Conservation (phyloP, 2,797 vertebrate genomes). For the Molossus molossus region DNA sequence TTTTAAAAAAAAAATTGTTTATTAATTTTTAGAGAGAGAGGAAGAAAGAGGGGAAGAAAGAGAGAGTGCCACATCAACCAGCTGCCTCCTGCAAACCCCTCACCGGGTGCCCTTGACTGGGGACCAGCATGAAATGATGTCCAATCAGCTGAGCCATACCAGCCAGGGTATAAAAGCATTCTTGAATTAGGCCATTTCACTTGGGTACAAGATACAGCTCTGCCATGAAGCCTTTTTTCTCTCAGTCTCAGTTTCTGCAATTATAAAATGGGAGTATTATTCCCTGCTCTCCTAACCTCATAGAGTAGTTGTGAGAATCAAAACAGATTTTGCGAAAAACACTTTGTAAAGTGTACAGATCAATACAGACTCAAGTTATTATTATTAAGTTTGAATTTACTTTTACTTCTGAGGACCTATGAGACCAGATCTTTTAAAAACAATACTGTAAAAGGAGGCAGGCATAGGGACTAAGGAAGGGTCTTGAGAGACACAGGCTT, state of each 20-base stretch:
- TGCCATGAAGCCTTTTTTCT: neutral
- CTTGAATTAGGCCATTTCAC: neutral
- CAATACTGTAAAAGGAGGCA: neutral
- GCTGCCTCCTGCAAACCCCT: too few species aligned
- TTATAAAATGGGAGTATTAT: slow-evolving; percentile 35
- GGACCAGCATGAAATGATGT: too few species aligned
- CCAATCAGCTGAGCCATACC: too few species aligned
- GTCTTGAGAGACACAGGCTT: slow-evolving; percentile 66
- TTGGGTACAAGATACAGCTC: neutral
- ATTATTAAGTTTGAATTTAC: slow-evolving; percentile 63
- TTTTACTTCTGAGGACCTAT: slow-evolving; percentile 57
- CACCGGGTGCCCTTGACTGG: too few species aligned
- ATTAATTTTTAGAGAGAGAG: too few species aligned
- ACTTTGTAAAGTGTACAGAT: slow-evolving; percentile 43
- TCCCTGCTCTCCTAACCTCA: neutral
- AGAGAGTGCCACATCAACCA: too few species aligned
- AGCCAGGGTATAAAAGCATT: neutral
- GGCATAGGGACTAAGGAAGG: slow-evolving; percentile 5
- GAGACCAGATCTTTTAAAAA: slow-evolving; percentile 61
- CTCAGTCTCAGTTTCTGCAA: slow-evolving; percentile 52
- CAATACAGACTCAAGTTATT: slow-evolving; percentile 41
- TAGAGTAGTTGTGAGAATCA: slow-evolving; percentile 27
- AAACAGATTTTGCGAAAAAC: slow-evolving; percentile 45
- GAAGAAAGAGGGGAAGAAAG: too few species aligned
- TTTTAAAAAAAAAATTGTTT: too few species aligned